Percentiles rank a stretch among this genome's conserved stretches.
phyloP scores from a whole-genome alignment of 2,797 vertebrate genomes.

The Peromyscus attwateri region DNA sequence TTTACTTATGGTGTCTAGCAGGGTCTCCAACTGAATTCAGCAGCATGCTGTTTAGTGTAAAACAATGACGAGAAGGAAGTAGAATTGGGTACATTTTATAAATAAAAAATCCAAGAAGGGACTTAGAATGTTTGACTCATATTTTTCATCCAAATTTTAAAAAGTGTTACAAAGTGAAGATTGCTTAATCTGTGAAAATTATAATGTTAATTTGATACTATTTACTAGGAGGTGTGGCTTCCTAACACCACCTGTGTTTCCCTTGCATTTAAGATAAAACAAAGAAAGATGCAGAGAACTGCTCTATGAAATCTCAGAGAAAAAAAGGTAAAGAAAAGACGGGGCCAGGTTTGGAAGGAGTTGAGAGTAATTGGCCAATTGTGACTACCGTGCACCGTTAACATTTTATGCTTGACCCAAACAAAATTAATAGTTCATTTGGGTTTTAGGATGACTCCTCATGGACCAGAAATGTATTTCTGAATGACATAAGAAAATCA shows the following conservation, averaged over 20 bases:
- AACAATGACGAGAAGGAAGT: conserved; percentile 76
- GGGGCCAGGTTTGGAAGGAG: conserved; percentile 46
- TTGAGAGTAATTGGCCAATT: conserved; percentile 49
- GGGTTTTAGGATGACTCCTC: conserved; percentile 75
- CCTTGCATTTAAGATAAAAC: conserved; percentile 60
- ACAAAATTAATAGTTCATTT: conserved; percentile 81
- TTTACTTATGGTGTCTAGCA: neutral
- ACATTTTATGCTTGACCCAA: conserved; percentile 70
- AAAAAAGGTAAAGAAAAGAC: neutral
- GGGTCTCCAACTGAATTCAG: conserved; percentile 49
- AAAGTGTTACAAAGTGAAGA: conserved; percentile 53
- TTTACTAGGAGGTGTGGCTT: conserved; percentile 66
- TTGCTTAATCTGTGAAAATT: conserved; percentile 35
- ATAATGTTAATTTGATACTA: conserved; percentile 59
- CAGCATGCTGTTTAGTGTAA: conserved; percentile 31
- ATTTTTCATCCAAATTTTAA: conserved; percentile 67
- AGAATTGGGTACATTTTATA: conserved; percentile 77
- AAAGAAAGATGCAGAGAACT: conserved; percentile 19
- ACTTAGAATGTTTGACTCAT: conserved; percentile 59
- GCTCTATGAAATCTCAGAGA: conserved; percentile 33
- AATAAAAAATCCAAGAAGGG: conserved; percentile 69
- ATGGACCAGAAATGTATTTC: conserved; percentile 74
- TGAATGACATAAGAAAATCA: conserved; percentile 80
- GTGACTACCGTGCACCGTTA: neutral
- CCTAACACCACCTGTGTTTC: conserved; percentile 66